phyloP scores from a whole-genome alignment of 2,797 vertebrate species.

The Microctenopoma steveboyesi region DNA sequence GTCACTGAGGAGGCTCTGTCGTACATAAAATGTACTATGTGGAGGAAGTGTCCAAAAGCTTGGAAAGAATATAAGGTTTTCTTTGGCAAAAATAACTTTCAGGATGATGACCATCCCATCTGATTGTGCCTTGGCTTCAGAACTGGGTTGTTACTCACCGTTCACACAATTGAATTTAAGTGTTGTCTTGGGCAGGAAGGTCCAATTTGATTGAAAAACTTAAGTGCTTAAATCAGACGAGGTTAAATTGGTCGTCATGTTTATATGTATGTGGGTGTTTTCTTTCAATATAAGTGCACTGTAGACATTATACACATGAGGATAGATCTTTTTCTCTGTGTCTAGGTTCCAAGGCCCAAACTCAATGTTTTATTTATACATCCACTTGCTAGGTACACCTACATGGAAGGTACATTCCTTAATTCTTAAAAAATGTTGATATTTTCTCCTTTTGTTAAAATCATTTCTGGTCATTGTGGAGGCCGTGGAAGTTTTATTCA shows the following conservation, averaged over 20 bases:
- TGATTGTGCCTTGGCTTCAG: slow-evolving; percentile 10
- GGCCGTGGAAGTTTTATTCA: too few relatives aligned
- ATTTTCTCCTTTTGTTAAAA: too few relatives aligned
- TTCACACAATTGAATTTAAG: slow-evolving; percentile 58
- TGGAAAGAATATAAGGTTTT: neutral
- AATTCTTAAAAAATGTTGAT: too few relatives aligned
- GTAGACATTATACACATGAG: neutral
- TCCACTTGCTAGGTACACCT: too few relatives aligned
- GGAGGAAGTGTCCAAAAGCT: slow-evolving; percentile 50
- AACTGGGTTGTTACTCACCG: slow-evolving; percentile 20
- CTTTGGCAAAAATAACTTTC: slow-evolving; percentile 43
- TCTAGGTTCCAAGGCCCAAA: neutral
- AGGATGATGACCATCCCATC: slow-evolving; percentile 33
- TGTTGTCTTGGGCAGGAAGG: slow-evolving; percentile 57
- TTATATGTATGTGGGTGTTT: slow-evolving; percentile 15
- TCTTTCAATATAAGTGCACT: neutral
- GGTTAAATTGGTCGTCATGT: slow-evolving; percentile 23
- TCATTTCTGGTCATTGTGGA: too few relatives aligned
- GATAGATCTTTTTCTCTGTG: neutral
- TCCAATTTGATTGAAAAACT: slow-evolving; percentile 45
- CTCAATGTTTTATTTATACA: too few relatives aligned
- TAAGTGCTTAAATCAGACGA: slow-evolving; percentile 40
- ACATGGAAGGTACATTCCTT: too few relatives aligned
- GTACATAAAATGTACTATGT: slow-evolving; percentile 38
- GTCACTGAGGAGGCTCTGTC: slow-evolving; percentile 9